phyloP scores from a whole-genome alignment of 2,797 vertebrate genomes.

The Sitta carolinensis region DNA sequence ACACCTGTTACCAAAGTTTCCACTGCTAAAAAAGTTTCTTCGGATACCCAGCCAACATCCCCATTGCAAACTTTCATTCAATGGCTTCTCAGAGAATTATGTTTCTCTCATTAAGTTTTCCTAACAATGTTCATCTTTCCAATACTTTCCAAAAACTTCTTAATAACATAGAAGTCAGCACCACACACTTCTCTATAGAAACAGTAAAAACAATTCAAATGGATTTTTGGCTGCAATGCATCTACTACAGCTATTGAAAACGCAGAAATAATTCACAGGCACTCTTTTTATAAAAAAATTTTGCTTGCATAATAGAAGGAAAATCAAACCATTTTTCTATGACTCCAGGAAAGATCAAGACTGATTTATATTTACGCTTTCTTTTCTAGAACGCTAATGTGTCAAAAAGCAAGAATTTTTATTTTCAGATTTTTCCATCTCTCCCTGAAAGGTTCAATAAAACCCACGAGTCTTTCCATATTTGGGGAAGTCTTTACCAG shows the following conservation, averaged over 20 bases:
- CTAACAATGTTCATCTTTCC: constrained; percentile 6
- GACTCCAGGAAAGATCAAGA: neutral
- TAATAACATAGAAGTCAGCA: neutral
- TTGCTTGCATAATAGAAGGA: neutral
- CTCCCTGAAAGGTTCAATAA: neutral
- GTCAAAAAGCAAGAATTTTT: neutral
- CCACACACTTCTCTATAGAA: constrained; percentile 38
- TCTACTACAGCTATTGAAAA: neutral
- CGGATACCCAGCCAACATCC: neutral
- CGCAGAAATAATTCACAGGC: neutral
- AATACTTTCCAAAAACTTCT: neutral
- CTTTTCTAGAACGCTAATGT: neutral
- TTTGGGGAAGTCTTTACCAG: neutral
- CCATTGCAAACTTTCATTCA: neutral
- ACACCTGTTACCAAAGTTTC: neutral
- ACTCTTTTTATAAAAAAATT: neutral
- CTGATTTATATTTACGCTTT: neutral
- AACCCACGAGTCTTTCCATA: neutral
- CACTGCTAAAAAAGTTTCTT: neutral
- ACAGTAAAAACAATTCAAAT: constrained; percentile 32
- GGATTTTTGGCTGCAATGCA: neutral
- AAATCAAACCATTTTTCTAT: neutral
- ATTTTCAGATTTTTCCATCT: neutral
- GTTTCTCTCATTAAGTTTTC: constrained; percentile 35
- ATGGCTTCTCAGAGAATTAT: constrained; percentile 22